phyloP scores from a whole-genome alignment of 2,113 vertebrate species.

The Scalopus aquaticus region DNA sequence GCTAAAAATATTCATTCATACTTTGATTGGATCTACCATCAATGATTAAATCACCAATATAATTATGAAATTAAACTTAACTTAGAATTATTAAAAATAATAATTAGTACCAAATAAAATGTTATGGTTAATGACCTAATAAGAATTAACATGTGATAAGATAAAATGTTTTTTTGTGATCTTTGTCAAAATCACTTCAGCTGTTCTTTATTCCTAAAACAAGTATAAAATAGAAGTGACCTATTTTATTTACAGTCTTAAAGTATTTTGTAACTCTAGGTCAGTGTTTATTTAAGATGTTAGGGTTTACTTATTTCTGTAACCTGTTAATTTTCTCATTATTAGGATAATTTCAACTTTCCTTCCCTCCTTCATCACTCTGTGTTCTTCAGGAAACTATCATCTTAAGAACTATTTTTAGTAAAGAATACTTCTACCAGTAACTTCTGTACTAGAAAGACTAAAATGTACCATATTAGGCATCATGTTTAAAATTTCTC shows the following conservation, averaged over 20 bases:
- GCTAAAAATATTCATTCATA: background rate
- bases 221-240: background rate
- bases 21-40: background rate
- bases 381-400: background rate
- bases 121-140: background rate
- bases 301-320: background rate
- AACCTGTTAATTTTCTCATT: background rate
- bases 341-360: background rate
- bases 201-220: background rate
- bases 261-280: background rate
- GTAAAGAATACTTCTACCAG: background rate
- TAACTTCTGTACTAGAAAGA: slow-evolving; percentile 9
- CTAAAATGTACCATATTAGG: background rate
- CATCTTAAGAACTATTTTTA: background rate
- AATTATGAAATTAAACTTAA: slow-evolving; percentile 33
- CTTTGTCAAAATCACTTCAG: background rate
- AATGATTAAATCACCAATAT: background rate
- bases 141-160: background rate
- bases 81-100: background rate
- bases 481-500: slow-evolving; percentile 1
- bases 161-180: background rate
- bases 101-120: background rate
- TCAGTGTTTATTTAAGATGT: background rate
- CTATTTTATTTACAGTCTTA: background rate
- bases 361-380: background rate